These are phyloP conservation scores for Halocynthia aurantium DNA, from an alignment of 23 tunicate genomes.

Conservation along the genomic window DNA sequence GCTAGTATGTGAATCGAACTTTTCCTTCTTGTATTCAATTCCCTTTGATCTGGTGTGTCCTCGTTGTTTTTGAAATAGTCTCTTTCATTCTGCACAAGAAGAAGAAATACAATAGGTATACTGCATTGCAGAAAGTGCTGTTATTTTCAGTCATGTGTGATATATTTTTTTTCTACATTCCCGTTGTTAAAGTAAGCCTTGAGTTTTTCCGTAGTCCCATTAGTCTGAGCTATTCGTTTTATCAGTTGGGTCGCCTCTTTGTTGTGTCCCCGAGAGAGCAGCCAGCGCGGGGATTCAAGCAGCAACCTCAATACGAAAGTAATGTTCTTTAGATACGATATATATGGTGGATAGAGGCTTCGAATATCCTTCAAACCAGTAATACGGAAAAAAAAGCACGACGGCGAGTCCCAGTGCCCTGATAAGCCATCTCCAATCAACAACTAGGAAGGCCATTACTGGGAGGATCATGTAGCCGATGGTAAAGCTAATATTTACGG, in stretches of 20 bases:
- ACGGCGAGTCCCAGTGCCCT: conserved; percentile 3
- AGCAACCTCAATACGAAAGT: not conserved
- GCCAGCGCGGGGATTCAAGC: conserved; percentile 26
- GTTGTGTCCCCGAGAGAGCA: not conserved
- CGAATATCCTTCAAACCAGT: not conserved
- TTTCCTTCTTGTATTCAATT: not conserved
- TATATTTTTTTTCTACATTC: too few species aligned
- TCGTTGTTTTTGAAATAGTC: not conserved
- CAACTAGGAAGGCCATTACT: conserved; percentile 6
- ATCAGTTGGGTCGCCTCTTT: conserved; percentile 7
- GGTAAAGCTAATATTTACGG: conserved; percentile 12
- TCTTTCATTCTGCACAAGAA: too few species aligned
- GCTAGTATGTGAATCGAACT: conserved; percentile 17
- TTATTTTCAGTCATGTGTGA: too few species aligned
- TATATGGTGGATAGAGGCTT: not conserved
- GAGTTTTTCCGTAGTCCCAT: not conserved
- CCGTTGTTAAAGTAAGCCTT: too few species aligned
- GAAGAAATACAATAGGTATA: too few species aligned
- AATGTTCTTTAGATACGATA: not conserved
- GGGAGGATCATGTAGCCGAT: conserved; percentile 23
- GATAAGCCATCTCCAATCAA: conserved; percentile 26
- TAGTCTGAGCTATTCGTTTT: conserved; percentile 3
- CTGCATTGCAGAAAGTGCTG: too few species aligned
- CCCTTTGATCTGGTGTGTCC: not conserved
- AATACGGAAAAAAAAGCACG: conserved; percentile 2